These are phyloP conservation scores for Orientallactaga bullata DNA, from an alignment of 2,113 vertebrate species.

Conservation along the genomic window DNA sequence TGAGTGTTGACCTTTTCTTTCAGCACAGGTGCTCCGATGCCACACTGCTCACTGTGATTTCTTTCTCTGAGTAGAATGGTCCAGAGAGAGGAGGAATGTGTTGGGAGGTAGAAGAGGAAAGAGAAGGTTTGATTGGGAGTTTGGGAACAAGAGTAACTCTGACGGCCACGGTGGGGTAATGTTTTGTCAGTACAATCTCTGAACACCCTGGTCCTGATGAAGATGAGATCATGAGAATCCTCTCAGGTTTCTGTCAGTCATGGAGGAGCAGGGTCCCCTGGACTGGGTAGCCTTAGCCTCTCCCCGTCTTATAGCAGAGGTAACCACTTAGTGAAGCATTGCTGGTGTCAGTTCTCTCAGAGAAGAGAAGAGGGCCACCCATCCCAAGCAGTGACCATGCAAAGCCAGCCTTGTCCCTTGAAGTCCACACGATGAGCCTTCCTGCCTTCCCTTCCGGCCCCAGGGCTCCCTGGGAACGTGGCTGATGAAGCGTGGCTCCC, in stretches of 20 bases:
- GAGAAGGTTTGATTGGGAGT: background rate
- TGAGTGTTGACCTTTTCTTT: background rate
- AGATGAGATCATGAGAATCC: background rate
- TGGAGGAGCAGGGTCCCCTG: background rate
- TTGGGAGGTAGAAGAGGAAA: background rate
- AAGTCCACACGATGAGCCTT: background rate
- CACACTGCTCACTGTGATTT: background rate
- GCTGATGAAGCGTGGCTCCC: background rate
- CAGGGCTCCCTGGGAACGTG: background rate
- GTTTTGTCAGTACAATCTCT: background rate
- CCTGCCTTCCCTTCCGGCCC: background rate
- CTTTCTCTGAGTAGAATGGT: background rate
- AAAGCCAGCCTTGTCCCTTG: background rate
- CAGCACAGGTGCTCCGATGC: background rate
- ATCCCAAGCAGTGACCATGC: background rate
- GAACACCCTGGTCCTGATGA: too few species aligned
- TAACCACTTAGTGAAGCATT: background rate
- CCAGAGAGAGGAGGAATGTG: background rate
- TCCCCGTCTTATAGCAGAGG: background rate
- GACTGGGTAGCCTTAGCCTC: background rate
- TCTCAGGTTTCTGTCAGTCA: background rate
- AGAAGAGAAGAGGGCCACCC: too few species aligned
- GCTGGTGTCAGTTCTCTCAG: too few species aligned
- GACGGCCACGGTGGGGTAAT: accelerated
- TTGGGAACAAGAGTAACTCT: background rate